Evolutionary conservation across 2,113 vertebrate species (phyloP).

Genomic region (Harpagus bidentatus): DNA sequence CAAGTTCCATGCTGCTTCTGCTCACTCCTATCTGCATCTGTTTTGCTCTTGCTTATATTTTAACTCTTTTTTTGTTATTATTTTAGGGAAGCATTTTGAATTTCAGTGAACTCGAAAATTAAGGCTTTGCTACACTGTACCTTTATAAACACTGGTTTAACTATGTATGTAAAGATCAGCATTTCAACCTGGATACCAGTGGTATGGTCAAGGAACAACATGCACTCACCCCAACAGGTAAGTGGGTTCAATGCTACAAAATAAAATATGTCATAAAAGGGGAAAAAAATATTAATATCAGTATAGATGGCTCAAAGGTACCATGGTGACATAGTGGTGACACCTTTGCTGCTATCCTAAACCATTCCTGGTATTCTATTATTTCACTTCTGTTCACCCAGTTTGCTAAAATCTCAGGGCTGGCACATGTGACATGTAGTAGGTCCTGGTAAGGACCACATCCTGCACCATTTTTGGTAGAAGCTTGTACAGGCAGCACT

Average conservation of each 20-base stretch:
- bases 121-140: not conserved
- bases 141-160: not conserved
- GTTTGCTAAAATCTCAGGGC: not conserved
- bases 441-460: not conserved
- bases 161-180: not conserved
- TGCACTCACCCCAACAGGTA: not conserved
- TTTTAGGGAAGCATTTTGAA: not conserved
- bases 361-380: not conserved
- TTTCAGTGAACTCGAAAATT: not conserved
- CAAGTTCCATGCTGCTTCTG: not conserved
- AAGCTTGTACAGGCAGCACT: not conserved
- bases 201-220: not conserved
- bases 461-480: not conserved
- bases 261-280: not conserved
- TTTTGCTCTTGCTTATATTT: not conserved
- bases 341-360: not conserved
- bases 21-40: not conserved
- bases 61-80: not conserved
- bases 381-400: not conserved
- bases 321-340: not conserved
- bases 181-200: not conserved
- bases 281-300: not conserved
- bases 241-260: not conserved
- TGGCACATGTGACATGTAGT: not conserved
- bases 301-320: not conserved